These are phyloP conservation scores for Brevimyrus niger DNA, from an alignment of 2,113 vertebrate species.

Conservation along the genomic window DNA sequence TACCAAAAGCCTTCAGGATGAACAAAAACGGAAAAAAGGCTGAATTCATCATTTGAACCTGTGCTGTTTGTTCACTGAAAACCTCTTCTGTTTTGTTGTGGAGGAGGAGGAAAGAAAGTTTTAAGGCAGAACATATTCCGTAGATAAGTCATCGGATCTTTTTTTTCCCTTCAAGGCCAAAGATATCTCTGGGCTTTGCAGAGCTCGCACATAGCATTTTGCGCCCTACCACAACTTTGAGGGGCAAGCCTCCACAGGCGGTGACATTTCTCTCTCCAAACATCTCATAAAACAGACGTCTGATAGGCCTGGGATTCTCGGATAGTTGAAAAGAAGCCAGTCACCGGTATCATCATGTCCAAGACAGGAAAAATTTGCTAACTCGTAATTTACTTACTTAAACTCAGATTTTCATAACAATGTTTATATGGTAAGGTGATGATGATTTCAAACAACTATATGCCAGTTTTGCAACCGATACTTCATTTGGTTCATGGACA, in stretches of 20 bases:
- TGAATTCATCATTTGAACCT: constrained; percentile 5
- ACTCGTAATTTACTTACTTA: not conserved
- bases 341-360: not conserved
- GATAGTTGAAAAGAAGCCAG: not conserved
- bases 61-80: constrained; percentile 9
- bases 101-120: not conserved
- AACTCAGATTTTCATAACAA: not conserved
- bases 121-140: not conserved
- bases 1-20: constrained; percentile 7
- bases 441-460: not conserved
- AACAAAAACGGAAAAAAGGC: constrained; percentile 11
- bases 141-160: constrained; percentile 13
- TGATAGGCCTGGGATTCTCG: not conserved
- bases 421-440: not conserved
- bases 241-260: not conserved
- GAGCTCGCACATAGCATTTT: not conserved
- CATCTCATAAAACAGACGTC: not conserved
- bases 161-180: constrained; percentile 1
- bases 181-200: constrained; percentile 8
- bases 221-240: not conserved
- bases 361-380: not conserved
- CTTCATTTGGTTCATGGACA: not conserved
- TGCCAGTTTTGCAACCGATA: not conserved
- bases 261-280: not conserved
- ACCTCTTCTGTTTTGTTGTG: not conserved